Evolutionary conservation across 2,888 invertebrate species (phyloP).

Genomic region (Harpagoxenus sublaevis): DNA sequence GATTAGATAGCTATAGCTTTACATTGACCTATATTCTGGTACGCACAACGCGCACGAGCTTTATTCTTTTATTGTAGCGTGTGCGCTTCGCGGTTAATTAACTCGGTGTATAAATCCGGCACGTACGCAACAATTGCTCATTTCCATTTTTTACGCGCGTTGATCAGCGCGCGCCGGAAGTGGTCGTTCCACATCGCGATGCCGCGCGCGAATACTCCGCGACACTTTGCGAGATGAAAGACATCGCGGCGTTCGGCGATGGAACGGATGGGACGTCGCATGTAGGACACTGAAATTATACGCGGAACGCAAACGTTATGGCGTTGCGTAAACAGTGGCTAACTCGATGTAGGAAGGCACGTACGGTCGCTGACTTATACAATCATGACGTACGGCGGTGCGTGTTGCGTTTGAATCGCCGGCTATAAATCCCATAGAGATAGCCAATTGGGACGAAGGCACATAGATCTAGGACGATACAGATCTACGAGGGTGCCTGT

Average conservation of each 20-base stretch:
- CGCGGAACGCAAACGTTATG: conserved; percentile 71
- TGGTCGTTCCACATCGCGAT: conserved; percentile 11
- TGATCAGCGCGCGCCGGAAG: conserved; percentile 27
- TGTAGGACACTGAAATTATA: conserved; percentile 73
- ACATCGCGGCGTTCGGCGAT: not conserved
- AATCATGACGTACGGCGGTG: conserved; percentile 49
- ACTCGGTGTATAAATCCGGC: not conserved
- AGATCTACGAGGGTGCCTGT: conserved; percentile 32
- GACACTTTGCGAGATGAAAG: conserved; percentile 38
- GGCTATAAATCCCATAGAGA: conserved; percentile 38
- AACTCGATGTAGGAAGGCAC: conserved; percentile 55
- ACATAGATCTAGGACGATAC: conserved; percentile 40
- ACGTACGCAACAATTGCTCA: conserved; percentile 42
- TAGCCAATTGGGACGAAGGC: conserved; percentile 28
- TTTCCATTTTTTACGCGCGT: conserved; percentile 44
- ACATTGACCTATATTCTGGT: not conserved
- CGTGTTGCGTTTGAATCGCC: conserved; percentile 24
- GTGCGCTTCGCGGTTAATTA: conserved; percentile 40
- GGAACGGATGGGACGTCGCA: conserved; percentile 59
- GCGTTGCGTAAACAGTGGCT: conserved; percentile 67
- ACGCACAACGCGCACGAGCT: not conserved
- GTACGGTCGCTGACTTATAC: conserved; percentile 63
- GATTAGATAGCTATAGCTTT: not conserved
- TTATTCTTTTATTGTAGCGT: conserved; percentile 35
- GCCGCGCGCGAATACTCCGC: conserved; percentile 3